Evolutionary conservation across 2,888 invertebrate genomes (phyloP).

Genomic region (Gastracanthus pulcherrimus): DNA sequence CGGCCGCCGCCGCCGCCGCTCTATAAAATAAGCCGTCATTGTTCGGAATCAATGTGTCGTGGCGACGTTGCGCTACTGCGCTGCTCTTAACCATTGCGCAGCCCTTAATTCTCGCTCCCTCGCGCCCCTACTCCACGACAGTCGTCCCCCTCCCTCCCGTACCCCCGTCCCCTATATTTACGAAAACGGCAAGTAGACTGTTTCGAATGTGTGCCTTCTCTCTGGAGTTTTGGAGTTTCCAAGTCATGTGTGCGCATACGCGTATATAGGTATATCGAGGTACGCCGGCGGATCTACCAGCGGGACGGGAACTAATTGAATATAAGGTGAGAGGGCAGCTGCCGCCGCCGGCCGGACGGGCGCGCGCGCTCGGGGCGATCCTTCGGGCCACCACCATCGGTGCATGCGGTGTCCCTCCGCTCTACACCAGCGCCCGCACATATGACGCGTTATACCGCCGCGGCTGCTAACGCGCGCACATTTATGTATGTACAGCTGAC

Average conservation of each 20-base stretch:
- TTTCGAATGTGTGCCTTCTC: no score
- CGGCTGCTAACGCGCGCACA: constrained; percentile 11
- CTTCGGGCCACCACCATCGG: background rate
- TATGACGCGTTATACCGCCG: no score
- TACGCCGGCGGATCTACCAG: background rate
- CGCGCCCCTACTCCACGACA: no score
- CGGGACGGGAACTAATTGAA: constrained; percentile 43
- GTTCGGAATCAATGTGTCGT: constrained; percentile 50
- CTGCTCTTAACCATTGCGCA: constrained; percentile 9
- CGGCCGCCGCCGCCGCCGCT: background rate
- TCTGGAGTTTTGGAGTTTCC: no score
- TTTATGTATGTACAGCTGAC: constrained; percentile 39
- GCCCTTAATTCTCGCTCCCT: constrained; percentile 22
- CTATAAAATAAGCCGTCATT: constrained; percentile 47
- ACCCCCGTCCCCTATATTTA: background rate
- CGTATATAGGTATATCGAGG: background rate
- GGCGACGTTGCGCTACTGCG: constrained; percentile 23
- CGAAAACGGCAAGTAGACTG: background rate
- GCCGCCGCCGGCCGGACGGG: background rate
- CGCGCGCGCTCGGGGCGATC: background rate
- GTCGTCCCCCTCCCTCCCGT: background rate
- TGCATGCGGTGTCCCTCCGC: no score
- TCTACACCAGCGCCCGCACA: no score
- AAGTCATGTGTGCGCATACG: no score
- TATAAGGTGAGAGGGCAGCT: constrained; percentile 11